Evolutionary conservation across 2,797 vertebrate genomes (phyloP), one percentile per base, ranked within the genome.

Genomic region (Alcedo atthis): DNA sequence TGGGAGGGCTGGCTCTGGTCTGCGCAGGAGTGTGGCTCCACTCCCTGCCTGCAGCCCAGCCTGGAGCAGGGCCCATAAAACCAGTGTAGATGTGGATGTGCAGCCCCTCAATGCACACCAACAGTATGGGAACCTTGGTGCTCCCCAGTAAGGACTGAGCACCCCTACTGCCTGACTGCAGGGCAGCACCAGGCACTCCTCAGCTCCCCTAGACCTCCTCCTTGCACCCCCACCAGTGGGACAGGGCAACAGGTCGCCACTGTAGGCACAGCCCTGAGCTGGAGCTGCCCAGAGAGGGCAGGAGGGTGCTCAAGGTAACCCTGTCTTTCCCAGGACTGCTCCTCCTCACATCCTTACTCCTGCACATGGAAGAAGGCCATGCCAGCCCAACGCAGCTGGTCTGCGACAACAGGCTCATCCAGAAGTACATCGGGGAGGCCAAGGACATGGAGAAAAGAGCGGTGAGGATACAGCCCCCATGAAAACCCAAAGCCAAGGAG

Each of bases 321-420:
- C 9, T 12, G 15, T 74, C 61, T 80, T 57, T 58, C 70, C 30
- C 94, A 98, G 98, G 97, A 59, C 82, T 98, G 94, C 94, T 98
- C 89, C 95, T 98, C 83, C 93, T 97, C 62, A 93, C 94, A 87
- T 92, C 94, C 76, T 95, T 97, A 68, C 91, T 98, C 86, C 96
- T 98, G 85, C 96, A 97, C 5, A 1, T 96, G 89, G 92, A 97
- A 95, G 93, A 95, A 35, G 89, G 96, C 54, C 75, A 5, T 37
- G 94, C 95, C 84, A 95, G 81, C 86, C 95, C 94, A 4, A 68
- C 73, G 16, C 92, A 83, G 43, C 62, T 97, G 24, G 91, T 97
- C 77, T 98, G 98, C 16, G 98, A 98, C 96, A 91, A 80, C 54
- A 95, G 98, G 16, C 97, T 98, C 24, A 97, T 98, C 76, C 97